These are phyloP conservation scores for Dendroctonus valens DNA, from an alignment of 1,140 invertebrate species.

Conservation along the genomic window DNA sequence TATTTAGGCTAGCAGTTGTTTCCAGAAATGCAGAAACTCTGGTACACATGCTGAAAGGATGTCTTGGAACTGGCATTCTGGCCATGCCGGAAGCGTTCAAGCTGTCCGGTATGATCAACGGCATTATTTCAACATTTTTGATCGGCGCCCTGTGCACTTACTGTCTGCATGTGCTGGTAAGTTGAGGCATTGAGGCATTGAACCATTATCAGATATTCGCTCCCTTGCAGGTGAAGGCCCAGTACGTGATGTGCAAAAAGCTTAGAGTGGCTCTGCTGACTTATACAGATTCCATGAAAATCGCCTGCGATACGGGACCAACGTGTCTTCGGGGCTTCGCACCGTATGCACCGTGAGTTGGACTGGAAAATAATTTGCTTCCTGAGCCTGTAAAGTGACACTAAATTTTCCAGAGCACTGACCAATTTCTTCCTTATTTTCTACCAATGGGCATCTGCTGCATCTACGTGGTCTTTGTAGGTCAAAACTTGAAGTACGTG, in stretches of 20 bases:
- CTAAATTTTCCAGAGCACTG: constrained; percentile 52
- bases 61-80: constrained; percentile 72
- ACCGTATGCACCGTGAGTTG: constrained; percentile 54
- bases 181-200: constrained; percentile 32
- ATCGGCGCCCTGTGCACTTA: constrained; percentile 68
- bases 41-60: constrained; percentile 66
- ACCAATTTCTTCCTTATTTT: constrained; percentile 72
- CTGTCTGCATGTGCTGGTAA: constrained; percentile 68
- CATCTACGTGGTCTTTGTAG: constrained; percentile 83
- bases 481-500: constrained; percentile 67
- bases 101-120: constrained; percentile 66
- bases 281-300: constrained; percentile 65
- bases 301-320: constrained; percentile 62
- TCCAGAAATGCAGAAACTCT: constrained; percentile 63
- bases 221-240: constrained; percentile 49
- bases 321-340: constrained; percentile 56
- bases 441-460: constrained; percentile 88
- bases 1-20: constrained; percentile 25
- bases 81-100: constrained; percentile 75
- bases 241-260: constrained; percentile 49
- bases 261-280: constrained; percentile 48
- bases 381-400: neutral
- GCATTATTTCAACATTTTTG: constrained; percentile 58
- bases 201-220: constrained; percentile 5
- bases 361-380: neutral